Percentiles rank a stretch among this genome's conserved stretches.
Evolutionary conservation across 2,113 vertebrate species (phyloP).

Genomic region (Poicephalus gulielmi): DNA sequence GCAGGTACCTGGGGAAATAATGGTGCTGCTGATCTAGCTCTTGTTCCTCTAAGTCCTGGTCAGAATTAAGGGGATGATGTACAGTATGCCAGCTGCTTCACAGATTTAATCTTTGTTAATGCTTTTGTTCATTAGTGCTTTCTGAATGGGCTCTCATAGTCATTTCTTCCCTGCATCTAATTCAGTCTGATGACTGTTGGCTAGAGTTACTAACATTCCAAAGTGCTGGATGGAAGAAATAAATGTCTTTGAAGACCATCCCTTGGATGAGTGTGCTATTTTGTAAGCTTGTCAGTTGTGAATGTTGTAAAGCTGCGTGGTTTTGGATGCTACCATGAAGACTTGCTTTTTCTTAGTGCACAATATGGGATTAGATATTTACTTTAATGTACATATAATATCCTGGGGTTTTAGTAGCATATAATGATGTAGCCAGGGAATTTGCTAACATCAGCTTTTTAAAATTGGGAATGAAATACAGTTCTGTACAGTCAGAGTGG

Average conservation of each 20-base stretch:
- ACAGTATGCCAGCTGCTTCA: background rate
- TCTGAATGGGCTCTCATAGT: background rate
- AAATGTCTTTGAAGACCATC: background rate
- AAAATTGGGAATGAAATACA: background rate
- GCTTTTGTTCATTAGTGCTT: background rate
- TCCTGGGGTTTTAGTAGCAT: background rate
- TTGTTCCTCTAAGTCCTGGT: background rate
- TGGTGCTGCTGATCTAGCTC: background rate
- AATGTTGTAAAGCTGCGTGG: accelerated
- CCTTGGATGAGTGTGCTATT: background rate
- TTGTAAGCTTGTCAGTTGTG: background rate
- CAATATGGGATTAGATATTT: background rate
- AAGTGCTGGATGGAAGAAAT: background rate
- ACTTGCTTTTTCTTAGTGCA: background rate
- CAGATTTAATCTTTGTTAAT: background rate
- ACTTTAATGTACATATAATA: background rate
- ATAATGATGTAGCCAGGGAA: background rate
- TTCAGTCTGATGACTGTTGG: background rate
- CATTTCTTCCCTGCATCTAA: background rate
- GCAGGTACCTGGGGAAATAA: background rate
- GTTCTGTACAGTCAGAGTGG: background rate
- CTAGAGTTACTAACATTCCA: background rate
- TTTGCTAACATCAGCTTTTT: background rate
- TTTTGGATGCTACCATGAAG: background rate
- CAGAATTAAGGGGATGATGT: background rate